phyloP scores from a whole-genome alignment of 1,140 invertebrate genomes.

The Conus ventricosus region DNA sequence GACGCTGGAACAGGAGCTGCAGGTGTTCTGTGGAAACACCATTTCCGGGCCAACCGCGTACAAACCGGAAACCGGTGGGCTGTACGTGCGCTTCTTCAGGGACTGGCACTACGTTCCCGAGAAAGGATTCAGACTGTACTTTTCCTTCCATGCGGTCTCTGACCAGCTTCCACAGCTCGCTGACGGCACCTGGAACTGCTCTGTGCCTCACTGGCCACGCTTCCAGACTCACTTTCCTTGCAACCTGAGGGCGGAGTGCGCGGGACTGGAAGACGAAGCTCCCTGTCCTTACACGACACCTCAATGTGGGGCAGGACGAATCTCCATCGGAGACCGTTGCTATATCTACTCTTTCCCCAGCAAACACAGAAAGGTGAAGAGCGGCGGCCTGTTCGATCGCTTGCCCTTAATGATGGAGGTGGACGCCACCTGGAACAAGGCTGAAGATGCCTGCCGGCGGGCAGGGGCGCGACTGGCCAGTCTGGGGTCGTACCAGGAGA shows the following conservation, averaged over 20 bases:
- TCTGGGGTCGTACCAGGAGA: background rate
- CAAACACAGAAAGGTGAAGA: background rate
- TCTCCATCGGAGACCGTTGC: background rate
- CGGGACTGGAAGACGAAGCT: constrained; percentile 15
- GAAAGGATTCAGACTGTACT: background rate
- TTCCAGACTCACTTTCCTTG: constrained; percentile 15
- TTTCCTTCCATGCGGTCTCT: background rate
- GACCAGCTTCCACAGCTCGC: background rate
- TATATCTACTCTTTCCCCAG: background rate
- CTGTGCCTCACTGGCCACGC: constrained; percentile 21
- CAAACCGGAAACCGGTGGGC: background rate
- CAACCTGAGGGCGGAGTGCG: constrained; percentile 9
- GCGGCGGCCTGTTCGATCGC: background rate
- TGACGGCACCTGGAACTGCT: constrained; percentile 23
- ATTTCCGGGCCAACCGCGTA: background rate
- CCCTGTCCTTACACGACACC: constrained; percentile 20
- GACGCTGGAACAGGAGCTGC: background rate
- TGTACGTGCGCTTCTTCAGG: background rate
- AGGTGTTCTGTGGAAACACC: background rate
- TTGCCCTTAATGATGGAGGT: background rate
- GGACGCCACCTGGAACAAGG: background rate
- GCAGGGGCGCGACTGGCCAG: background rate
- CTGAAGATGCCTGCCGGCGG: background rate
- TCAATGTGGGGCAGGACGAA: background rate
- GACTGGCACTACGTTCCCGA: no score